Evolutionary conservation across 2,113 vertebrate genomes (phyloP).

Genomic region (Archilochus colubris): DNA sequence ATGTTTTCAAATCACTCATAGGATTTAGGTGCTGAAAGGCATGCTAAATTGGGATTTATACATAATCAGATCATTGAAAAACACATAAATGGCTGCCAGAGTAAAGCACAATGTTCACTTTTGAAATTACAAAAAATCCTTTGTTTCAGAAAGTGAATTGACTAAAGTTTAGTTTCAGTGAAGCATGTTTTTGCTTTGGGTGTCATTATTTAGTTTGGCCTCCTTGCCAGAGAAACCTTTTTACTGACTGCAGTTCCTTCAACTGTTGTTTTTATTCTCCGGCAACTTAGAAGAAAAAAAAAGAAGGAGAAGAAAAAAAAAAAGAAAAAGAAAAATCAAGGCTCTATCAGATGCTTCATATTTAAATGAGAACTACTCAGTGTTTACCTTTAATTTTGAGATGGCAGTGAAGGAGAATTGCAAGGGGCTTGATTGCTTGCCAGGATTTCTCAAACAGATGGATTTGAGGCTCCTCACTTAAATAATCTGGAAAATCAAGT

Average conservation of each 20-base stretch:
- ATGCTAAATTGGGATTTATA: constrained; percentile 77
- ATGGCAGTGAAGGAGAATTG: constrained; percentile 58
- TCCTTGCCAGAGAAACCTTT: constrained; percentile 73
- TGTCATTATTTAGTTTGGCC: constrained; percentile 85
- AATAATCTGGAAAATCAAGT: constrained; percentile 82
- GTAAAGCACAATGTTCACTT: constrained; percentile 82
- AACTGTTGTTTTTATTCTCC: constrained; percentile 76
- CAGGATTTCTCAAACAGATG: constrained; percentile 74
- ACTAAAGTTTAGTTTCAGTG: constrained; percentile 80
- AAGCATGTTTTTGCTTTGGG: constrained; percentile 84
- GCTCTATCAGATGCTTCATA: constrained; percentile 66
- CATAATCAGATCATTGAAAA: constrained; percentile 82
- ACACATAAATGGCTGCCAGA: constrained; percentile 77
- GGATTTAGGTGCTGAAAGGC: constrained; percentile 79
- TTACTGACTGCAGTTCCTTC: constrained; percentile 70
- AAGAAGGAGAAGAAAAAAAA: neutral
- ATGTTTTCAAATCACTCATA: constrained; percentile 78
- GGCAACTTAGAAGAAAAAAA: constrained; percentile 31
- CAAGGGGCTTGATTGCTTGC: constrained; percentile 69
- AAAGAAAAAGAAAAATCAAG: constrained; percentile 1
- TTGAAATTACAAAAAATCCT: constrained; percentile 82
- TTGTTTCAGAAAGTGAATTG: constrained; percentile 79
- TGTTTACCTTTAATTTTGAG: constrained; percentile 77
- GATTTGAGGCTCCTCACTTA: constrained; percentile 71
- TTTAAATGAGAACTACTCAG: constrained; percentile 70